Evolutionary conservation across 2,113 vertebrate genomes (phyloP).

Genomic region (Epinephelus fuscoguttatus): DNA sequence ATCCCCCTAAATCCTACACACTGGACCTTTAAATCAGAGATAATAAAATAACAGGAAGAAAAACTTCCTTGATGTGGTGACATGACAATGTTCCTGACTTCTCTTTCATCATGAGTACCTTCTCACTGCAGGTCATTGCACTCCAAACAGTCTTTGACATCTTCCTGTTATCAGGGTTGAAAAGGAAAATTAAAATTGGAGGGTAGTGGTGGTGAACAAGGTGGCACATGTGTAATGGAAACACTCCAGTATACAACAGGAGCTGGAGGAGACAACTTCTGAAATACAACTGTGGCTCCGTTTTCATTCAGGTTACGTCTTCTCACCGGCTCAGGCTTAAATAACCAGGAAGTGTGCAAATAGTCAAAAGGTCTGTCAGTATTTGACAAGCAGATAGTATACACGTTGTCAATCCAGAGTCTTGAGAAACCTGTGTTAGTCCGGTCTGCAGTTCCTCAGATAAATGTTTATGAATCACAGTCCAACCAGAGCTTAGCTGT

Average conservation of each 20-base stretch:
- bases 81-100: not conserved
- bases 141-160: not conserved
- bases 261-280: conserved; percentile 12
- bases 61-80: not conserved
- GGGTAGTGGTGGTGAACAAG: conserved; percentile 14
- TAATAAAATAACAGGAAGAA: conserved; percentile 3
- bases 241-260: conserved; percentile 21
- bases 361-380: conserved; percentile 24
- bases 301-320: not conserved
- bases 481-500: conserved; percentile 1
- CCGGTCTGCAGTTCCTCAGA: not conserved
- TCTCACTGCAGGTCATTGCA: not conserved
- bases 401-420: not conserved
- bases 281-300: not conserved
- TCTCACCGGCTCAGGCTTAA: conserved; percentile 7
- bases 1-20: too few species aligned
- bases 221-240: conserved; percentile 33
- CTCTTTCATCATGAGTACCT: conserved; percentile 1
- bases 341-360: conserved; percentile 48
- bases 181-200: not conserved
- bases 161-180: not conserved
- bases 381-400: not conserved
- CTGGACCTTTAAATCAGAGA: not conserved
- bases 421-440: not conserved
- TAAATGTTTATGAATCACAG: not conserved